phyloP scores from a whole-genome alignment of 2,113 vertebrate genomes.

The Micronycteris hirsuta region DNA sequence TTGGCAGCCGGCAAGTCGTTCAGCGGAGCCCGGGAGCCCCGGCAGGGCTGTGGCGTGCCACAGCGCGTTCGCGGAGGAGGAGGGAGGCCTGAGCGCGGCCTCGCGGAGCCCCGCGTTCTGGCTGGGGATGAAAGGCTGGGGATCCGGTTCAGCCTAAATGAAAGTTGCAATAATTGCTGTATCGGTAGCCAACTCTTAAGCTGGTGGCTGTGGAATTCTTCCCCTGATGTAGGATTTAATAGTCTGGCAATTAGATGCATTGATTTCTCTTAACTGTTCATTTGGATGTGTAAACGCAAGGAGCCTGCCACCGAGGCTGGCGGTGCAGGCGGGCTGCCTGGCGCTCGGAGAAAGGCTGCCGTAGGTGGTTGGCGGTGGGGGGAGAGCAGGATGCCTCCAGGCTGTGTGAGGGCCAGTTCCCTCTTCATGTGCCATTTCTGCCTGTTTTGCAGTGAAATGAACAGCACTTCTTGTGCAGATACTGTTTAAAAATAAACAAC shows the following conservation, averaged over 20 bases:
- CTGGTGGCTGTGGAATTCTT: slow-evolving; percentile 70
- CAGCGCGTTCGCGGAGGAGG: not conserved
- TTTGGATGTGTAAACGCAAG: slow-evolving; percentile 73
- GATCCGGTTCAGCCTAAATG: slow-evolving; percentile 65
- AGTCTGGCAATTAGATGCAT: slow-evolving; percentile 72
- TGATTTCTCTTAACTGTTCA: slow-evolving; percentile 75
- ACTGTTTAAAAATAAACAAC: not conserved
- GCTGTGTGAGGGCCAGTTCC: not conserved
- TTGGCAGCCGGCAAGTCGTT: slow-evolving; percentile 55
- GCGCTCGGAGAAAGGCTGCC: slow-evolving; percentile 41
- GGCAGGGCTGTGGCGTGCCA: slow-evolving; percentile 31
- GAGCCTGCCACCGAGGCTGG: not conserved
- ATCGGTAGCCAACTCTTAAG: slow-evolving; percentile 68
- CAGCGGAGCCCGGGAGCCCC: slow-evolving; percentile 40
- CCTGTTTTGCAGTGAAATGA: not conserved
- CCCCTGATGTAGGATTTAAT: slow-evolving; percentile 71
- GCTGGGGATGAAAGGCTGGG: slow-evolving; percentile 47
- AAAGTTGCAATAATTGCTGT: slow-evolving; percentile 75
- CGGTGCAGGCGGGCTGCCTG: slow-evolving; percentile 27
- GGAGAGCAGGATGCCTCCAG: not conserved
- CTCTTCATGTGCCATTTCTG: not conserved
- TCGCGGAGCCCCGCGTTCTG: slow-evolving; percentile 37
- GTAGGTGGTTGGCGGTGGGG: not conserved
- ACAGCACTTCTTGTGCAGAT: slow-evolving; percentile 7
- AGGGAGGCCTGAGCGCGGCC: not conserved